Conservation (phyloP, 1,140 invertebrate species). For the Pseudomyrmex dendroicus region DNA sequence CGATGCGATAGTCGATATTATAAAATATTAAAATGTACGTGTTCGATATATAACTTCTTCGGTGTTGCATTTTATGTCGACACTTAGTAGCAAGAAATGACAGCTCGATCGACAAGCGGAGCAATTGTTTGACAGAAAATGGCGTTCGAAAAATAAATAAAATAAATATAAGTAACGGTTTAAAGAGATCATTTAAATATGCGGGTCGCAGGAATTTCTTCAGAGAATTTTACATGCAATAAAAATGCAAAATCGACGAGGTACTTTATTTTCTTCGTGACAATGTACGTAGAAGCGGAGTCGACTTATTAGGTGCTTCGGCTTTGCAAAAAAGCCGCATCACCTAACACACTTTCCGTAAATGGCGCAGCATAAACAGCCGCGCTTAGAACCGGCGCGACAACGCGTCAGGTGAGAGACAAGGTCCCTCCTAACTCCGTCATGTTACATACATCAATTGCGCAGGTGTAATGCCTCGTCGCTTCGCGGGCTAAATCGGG, state of each 20-base stretch:
- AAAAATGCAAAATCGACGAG: background rate
- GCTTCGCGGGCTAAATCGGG: conserved; percentile 29
- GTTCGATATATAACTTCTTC: background rate
- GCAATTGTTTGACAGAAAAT: too few species aligned
- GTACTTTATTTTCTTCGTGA: conserved; percentile 2
- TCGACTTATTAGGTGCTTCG: conserved; percentile 8
- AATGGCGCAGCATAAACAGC: conserved; percentile 67
- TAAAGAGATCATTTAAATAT: background rate
- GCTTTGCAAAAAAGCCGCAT: conserved; percentile 69
- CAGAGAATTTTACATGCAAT: background rate
- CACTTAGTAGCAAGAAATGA: too few species aligned
- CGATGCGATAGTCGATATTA: background rate
- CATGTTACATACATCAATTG: conserved; percentile 60
- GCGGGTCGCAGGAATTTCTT: background rate
- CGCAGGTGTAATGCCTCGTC: conserved; percentile 59
- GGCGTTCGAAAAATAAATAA: background rate
- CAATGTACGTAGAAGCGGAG: conserved; percentile 2
- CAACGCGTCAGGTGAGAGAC: conserved; percentile 45
- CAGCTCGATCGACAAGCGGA: too few species aligned
- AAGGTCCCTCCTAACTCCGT: conserved; percentile 60
- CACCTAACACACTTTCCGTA: conserved; percentile 76
- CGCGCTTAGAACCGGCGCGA: conserved; percentile 55
- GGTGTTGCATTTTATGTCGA: too few species aligned
- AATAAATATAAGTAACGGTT: background rate
- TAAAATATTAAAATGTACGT: background rate